Percentiles rank a stretch among this genome's conserved stretches.
These are phyloP conservation scores for Zenarchopterus dispar DNA, from an alignment of 2,797 vertebrate species.

Conservation along the genomic window DNA sequence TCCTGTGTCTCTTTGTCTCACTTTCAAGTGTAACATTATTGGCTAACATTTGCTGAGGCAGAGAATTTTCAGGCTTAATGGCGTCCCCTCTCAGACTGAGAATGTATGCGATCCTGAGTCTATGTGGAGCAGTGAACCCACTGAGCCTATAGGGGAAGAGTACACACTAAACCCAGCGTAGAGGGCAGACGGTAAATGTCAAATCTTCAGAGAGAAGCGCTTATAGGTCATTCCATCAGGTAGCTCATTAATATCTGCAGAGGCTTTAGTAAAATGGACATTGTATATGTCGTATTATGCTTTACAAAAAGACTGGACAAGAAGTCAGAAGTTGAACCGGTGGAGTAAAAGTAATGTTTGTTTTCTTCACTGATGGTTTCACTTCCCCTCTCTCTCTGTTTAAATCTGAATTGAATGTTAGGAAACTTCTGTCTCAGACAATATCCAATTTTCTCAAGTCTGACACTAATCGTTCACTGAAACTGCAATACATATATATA, in stretches of 20 bases:
- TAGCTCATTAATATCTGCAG: slow-evolving; percentile 58
- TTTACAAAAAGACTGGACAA: slow-evolving; percentile 20
- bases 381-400: too few relatives aligned
- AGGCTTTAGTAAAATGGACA: slow-evolving; percentile 54
- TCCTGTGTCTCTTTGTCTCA: slow-evolving; percentile 6
- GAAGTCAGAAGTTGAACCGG: slow-evolving; percentile 31
- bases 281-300: slow-evolving; percentile 29
- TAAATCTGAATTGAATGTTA: background rate
- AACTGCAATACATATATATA: too few relatives aligned
- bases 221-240: slow-evolving; percentile 46
- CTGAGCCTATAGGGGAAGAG: slow-evolving; percentile 12
- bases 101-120: slow-evolving; percentile 1
- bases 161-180: slow-evolving; percentile 23
- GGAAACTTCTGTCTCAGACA: slow-evolving; percentile 3
- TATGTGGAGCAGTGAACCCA: slow-evolving; percentile 15
- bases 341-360: slow-evolving; percentile 12
- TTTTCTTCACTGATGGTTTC: background rate
- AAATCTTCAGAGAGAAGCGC: slow-evolving; percentile 57
- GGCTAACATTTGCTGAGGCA: slow-evolving; percentile 12
- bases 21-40: slow-evolving; percentile 19
- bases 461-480: background rate
- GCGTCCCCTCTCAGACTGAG: background rate
- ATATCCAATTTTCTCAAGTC: background rate
- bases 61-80: slow-evolving; percentile 19
- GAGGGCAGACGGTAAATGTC: slow-evolving; percentile 64